Evolutionary conservation across 2,797 vertebrate species (phyloP), one percentile per base, ranked within the genome.

Genomic region (Syngnathus rostellatus): DNA sequence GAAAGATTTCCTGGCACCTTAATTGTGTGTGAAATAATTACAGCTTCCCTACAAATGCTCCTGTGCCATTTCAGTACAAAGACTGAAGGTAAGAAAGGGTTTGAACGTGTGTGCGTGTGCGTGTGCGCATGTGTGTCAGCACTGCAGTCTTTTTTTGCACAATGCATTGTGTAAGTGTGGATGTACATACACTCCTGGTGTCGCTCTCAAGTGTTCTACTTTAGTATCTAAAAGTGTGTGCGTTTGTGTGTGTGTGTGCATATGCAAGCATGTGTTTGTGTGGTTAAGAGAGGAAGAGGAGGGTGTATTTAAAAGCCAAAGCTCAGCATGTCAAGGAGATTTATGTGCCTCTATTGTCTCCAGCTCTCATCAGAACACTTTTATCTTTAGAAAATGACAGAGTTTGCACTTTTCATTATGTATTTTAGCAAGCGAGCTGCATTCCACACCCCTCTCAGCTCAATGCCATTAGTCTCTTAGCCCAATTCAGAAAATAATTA

Each of bases 341-440:
- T 89, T 89, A 91, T 91, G 89, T 65, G 74, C 76, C 41, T 75
- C 89, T 84, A 90, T 91, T 92, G 90, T 91, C 87, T 90, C 81
- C 51, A 40, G 79, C 83, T 87, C 87, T 88, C 88, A 90, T 90
- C 88, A 87, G 87, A 85, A 88, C 87, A 85, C 85, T 87, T 90
- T 90, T 89, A 90, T 90, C 89, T 89, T 73, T 80, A 83, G 82
- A 88, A 87, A 89, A 91, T 90, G 89, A 91, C 88, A 82, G 77
- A 83, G 85, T 85, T 88, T 88, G 88, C 88, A 89, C 88, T 91
- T 90, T 90, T 89, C 87, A 90, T 89, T 89, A 89, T 86, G 79
- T 77, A 81, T 71, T 78, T 86, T 85, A 83, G 83, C 74, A 69
- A 76, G 72, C 78, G 68, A 81, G 80, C 74, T 5, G 61, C 10